These are phyloP conservation scores for Rhodeus uyekii DNA, from an alignment of 2,797 vertebrate species.

Conservation along the genomic window DNA sequence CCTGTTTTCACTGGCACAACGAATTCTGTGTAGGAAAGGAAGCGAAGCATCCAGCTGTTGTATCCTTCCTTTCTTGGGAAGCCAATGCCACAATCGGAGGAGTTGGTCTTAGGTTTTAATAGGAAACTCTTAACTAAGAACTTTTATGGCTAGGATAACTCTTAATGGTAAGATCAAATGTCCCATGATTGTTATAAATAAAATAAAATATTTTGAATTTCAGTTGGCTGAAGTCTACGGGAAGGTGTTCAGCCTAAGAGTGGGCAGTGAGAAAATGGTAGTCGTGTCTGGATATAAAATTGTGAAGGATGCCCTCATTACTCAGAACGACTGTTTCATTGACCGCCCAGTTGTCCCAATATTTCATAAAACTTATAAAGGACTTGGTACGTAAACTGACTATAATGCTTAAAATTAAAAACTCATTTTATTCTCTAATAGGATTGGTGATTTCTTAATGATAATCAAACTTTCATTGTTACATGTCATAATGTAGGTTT, in stretches of 20 bases:
- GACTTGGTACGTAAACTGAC: slow-evolving; percentile 66
- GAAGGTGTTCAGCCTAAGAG: slow-evolving; percentile 73
- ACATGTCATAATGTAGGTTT: slow-evolving; percentile 65
- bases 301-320: slow-evolving; percentile 75
- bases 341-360: slow-evolving; percentile 71
- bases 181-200: no score
- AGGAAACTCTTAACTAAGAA: no score
- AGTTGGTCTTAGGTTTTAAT: no score
- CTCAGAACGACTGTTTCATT: slow-evolving; percentile 70
- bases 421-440: not conserved
- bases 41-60: no score
- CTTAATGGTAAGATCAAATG: no score
- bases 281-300: slow-evolving; percentile 72
- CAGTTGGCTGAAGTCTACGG: slow-evolving; percentile 73
- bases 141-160: no score
- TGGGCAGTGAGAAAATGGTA: slow-evolving; percentile 68
- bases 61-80: no score
- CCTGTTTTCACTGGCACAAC: no score
- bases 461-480: not conserved
- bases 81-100: no score
- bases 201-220: no score
- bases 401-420: not conserved
- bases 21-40: no score
- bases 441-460: not conserved
- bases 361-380: slow-evolving; percentile 58